Base-by-base conservation (phyloP, 2,113 vertebrate genomes). In the Rhinopithecus roxellana region DNA sequence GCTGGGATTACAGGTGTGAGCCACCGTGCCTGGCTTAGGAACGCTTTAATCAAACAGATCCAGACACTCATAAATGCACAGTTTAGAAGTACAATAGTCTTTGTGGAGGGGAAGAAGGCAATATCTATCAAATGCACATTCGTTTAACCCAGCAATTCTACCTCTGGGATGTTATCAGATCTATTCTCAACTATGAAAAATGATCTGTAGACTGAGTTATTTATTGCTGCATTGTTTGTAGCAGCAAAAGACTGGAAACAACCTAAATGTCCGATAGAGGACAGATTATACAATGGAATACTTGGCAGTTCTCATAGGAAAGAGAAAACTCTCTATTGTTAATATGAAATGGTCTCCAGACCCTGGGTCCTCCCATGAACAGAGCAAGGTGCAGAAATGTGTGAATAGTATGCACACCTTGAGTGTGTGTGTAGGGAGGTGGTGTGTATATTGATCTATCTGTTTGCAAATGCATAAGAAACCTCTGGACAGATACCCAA, bases 131-230 rank as follows among this genome's bases (percentile, higher is more conserved):
- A 87, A 27, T 1, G 35, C 59, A 79, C 27, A 12, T 52, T 50
- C 74, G 11, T 77, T 77, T 69, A 81, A 87, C 38, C 22, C 48
- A 87, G 93, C 64, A 90, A 84, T 88, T 75, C 64, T 2, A 38
- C 43, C 86, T 95, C 83, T 74, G 40, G n/a, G 30, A n/a, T 92
- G 20, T 87, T 90, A 95, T 94, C 89, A 87, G 86, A 80, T 95
- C 22, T 92, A 38, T 32, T 92, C 38, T 89, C 93, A 90, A 94
- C 93, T 77, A 84, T 61, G 92, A 90, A 84, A 94, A 94, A 92
- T 91, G 52, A 64, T 89, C 57, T 69, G 11, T 23, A n/a, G 91
- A 61, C 40, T 3, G 45, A 93, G 74, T 59, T 81, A 40, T 82
- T 97, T 25, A n/a, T 52, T 89, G 86, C 48, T 32, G 32, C 45